Percentiles rank a stretch among this genome's conserved stretches.
These are phyloP conservation scores for Sycophaga agraensis DNA, from an alignment of 1,140 invertebrate species.

Conservation along the genomic window DNA sequence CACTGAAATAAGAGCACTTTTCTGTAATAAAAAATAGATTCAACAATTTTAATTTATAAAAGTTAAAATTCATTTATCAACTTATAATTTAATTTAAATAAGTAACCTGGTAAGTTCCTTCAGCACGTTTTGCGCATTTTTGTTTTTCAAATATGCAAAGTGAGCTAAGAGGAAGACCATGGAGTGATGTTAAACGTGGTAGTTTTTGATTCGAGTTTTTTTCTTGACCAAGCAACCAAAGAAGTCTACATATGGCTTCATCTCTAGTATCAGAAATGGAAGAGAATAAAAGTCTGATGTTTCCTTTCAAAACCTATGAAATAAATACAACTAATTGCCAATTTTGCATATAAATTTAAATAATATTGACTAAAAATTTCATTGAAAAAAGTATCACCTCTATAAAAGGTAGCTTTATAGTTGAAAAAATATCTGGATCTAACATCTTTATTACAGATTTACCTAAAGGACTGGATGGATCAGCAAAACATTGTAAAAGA, in stretches of 20 bases:
- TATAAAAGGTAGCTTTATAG: slow-evolving; percentile 58
- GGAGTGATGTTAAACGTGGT: slow-evolving; percentile 54
- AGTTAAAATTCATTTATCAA: slow-evolving; percentile 6
- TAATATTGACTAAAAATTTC: not conserved
- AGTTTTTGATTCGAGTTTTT: slow-evolving; percentile 49
- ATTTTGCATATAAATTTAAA: not conserved
- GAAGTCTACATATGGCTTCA: slow-evolving; percentile 57
- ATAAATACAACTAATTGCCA: slow-evolving; percentile 7
- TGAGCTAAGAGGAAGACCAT: slow-evolving; percentile 50
- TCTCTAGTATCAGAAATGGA: slow-evolving; percentile 48
- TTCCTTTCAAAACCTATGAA: slow-evolving; percentile 55
- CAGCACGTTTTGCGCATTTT: slow-evolving; percentile 33
- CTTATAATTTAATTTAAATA: slow-evolving; percentile 26
- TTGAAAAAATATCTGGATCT: slow-evolving; percentile 62
- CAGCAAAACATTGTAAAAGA: slow-evolving; percentile 54
- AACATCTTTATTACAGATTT: slow-evolving; percentile 64
- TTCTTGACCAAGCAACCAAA: slow-evolving; percentile 56
- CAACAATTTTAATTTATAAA: not conserved
- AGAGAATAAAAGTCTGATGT: slow-evolving; percentile 56
- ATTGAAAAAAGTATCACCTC: slow-evolving; percentile 46
- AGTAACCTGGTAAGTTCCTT: slow-evolving; percentile 47
- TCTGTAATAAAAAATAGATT: slow-evolving; percentile 34
- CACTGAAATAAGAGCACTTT: slow-evolving; percentile 43
- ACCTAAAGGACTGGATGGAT: slow-evolving; percentile 53
- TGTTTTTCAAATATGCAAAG: slow-evolving; percentile 49